phyloP scores from a whole-genome alignment of 2,797 vertebrate genomes.

The Glyptemys insculpta region DNA sequence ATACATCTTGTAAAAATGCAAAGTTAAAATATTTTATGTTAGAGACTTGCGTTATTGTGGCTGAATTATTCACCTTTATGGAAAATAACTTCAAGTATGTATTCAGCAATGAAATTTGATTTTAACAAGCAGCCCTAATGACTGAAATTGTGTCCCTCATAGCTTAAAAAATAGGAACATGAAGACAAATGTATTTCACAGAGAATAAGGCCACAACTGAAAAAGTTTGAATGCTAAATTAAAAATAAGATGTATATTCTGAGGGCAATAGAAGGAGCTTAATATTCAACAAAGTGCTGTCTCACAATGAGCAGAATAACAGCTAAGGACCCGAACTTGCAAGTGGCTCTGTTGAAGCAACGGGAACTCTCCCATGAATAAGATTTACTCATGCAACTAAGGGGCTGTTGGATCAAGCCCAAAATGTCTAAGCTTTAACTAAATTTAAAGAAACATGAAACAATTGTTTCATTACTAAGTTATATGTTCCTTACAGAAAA shows the following conservation, averaged over 20 bases:
- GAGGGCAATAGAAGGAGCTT: neutral
- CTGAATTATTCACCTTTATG: neutral
- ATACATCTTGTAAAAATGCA: neutral
- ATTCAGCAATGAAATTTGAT: neutral
- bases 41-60: neutral
- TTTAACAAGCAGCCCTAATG: neutral
- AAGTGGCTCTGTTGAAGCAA: neutral
- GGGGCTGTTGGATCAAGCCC: neutral
- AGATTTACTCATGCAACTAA: neutral
- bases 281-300: conserved; percentile 35
- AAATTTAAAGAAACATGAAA: conserved; percentile 48
- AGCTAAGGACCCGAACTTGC: neutral
- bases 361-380: neutral
- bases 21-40: neutral
- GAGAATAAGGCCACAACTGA: neutral
- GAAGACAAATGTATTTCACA: neutral
- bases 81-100: neutral
- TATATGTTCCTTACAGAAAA: neutral
- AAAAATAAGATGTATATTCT: neutral
- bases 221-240: neutral
- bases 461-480: conserved; percentile 27
- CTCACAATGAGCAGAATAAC: conserved; percentile 42
- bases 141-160: neutral
- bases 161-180: neutral
- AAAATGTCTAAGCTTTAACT: conserved; percentile 7